Base-by-base conservation (phyloP, 2,888 invertebrate genomes). In the Baccha elongata region DNA sequence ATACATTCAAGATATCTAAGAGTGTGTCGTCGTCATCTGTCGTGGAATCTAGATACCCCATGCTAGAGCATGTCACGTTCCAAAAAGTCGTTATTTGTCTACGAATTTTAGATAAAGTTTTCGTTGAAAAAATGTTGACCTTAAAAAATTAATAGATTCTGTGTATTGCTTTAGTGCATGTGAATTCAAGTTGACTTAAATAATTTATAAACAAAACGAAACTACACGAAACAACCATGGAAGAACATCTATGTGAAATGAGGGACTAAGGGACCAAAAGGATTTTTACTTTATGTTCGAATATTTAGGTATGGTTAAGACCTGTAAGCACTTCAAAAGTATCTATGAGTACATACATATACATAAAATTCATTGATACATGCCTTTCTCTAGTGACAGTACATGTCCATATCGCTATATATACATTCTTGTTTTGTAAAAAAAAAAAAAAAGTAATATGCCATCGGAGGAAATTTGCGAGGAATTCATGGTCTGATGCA, bases 401-500 rank as follows among this genome's bases (percentile, higher is more conserved):
- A 23, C 13, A 26, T 58, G n/a, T 48, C 1, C 21, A 37, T 40
- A 23, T 23, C 1, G 21, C n/a, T 53, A 7, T 19, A 35, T n/a
- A 52, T 1, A 55, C 23, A 23, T 32, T 32, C 29, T 32, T 32
- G 29, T 32, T n/a, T n/a, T n/a, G 4, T 32, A 32, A 32, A 32
- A 32, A 32, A 6, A 32, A 3, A 7, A 32, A 32, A 32, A 6
- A 13, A 37, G 37, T 21, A 55, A 46, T 13, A 21, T n/a, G 19
- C 19, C 21, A 53, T 37, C 35, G 21, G 6, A 55, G 15, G 6
- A 55, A 23, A 55, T 35, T 53, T 13, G 0, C 2, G 6, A 17
- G 35, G 21, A 53, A 53, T 55, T 10, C 10, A 55, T 40, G 37
- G 37, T 23, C 37, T 10, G 13, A 55, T 55, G 55, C 55, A 55